Percentiles rank a stretch among this genome's conserved stretches.
Evolutionary conservation across 2,113 vertebrate genomes (phyloP).

Genomic region (Colius striatus): DNA sequence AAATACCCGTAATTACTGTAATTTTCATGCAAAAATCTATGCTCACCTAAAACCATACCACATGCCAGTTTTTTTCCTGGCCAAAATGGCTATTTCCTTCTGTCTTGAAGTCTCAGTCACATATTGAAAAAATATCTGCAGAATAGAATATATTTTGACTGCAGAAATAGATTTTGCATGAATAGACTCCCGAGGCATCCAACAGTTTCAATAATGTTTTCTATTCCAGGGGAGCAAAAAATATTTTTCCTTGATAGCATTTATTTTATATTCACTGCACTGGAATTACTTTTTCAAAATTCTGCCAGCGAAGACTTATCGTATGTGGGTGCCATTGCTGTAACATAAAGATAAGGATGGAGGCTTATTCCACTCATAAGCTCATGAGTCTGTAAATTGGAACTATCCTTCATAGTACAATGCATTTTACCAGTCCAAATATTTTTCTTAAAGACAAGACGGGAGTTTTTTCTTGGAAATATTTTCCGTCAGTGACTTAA

Average conservation of each 20-base stretch:
- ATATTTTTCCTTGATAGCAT: slow-evolving; percentile 82
- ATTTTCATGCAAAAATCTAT: slow-evolving; percentile 68
- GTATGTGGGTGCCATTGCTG: slow-evolving; percentile 79
- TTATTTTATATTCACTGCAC: slow-evolving; percentile 80
- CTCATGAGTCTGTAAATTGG: slow-evolving; percentile 79
- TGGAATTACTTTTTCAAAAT: slow-evolving; percentile 82
- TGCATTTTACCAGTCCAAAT: slow-evolving; percentile 73
- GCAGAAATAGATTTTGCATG: slow-evolving; percentile 78
- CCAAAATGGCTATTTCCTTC: slow-evolving; percentile 70
- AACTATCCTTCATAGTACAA: slow-evolving; percentile 80
- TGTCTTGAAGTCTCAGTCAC: slow-evolving; percentile 65
- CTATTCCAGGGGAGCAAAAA: slow-evolving; percentile 78
- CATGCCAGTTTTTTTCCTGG: slow-evolving; percentile 58
- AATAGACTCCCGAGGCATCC: slow-evolving; percentile 79
- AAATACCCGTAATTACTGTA: slow-evolving; percentile 71
- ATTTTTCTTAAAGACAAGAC: slow-evolving; percentile 74
- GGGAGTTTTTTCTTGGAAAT: slow-evolving; percentile 61
- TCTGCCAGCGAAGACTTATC: slow-evolving; percentile 82
- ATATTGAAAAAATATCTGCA: slow-evolving; percentile 70
- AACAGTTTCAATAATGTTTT: slow-evolving; percentile 83
- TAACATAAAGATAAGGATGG: slow-evolving; percentile 83
- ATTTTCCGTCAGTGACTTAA: slow-evolving; percentile 54
- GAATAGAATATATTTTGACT: slow-evolving; percentile 79
- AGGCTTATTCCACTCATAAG: slow-evolving; percentile 77
- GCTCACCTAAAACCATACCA: slow-evolving; percentile 49